Percentiles rank a stretch among this genome's conserved stretches.
Evolutionary conservation across 2,888 invertebrate species (phyloP).

Genomic region (Crocallis elinguaria): DNA sequence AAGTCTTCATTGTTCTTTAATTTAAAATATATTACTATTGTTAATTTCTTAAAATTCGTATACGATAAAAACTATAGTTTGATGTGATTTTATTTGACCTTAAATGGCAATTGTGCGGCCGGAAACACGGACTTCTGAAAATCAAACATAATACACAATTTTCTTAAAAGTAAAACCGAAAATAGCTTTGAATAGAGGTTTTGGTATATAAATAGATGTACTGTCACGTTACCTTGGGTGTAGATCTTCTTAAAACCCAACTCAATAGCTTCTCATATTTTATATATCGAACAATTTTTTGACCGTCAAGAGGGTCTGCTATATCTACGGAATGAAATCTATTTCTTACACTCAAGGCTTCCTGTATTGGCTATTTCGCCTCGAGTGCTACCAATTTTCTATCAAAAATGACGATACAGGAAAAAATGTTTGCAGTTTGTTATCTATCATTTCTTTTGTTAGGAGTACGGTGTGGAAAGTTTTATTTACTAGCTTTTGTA

Average conservation of each 20-base stretch:
- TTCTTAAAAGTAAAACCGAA: too few species aligned
- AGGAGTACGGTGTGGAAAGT: not conserved
- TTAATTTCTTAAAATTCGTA: too few species aligned
- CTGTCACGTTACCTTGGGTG: not conserved
- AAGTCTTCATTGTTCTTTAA: too few species aligned
- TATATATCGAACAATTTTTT: constrained; percentile 21
- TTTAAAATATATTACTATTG: too few species aligned
- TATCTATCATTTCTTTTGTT: not conserved
- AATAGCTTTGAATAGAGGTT: too few species aligned
- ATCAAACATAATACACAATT: too few species aligned
- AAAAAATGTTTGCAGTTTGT: not conserved
- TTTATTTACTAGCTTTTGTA: too few species aligned
- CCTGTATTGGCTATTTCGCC: constrained; percentile 26
- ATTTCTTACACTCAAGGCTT: constrained; percentile 29
- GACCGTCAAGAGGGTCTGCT: constrained; percentile 27
- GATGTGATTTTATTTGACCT: too few species aligned
- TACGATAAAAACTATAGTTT: too few species aligned
- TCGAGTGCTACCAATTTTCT: constrained; percentile 17
- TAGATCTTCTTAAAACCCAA: constrained; percentile 1
- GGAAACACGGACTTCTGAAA: too few species aligned
- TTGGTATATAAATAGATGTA: not conserved
- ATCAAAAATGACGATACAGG: constrained; percentile 1
- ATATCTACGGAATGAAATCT: constrained; percentile 35
- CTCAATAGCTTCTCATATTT: constrained; percentile 13
- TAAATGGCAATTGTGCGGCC: too few species aligned